These are phyloP conservation scores for Stenopsyche tienmushanensis DNA, from an alignment of 1,140 invertebrate genomes.

Conservation along the genomic window DNA sequence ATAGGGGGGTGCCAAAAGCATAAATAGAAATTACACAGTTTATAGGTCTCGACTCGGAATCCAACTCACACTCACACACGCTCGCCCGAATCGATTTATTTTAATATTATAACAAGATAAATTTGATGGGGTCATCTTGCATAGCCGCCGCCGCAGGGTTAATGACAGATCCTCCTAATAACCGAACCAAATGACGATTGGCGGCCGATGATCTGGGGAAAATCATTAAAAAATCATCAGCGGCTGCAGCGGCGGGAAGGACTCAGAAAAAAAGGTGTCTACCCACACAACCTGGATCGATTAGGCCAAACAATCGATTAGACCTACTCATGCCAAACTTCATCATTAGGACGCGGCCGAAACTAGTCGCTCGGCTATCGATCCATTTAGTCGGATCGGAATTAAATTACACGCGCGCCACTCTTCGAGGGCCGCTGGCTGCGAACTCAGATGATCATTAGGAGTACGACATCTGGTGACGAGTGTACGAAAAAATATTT, in stretches of 20 bases:
- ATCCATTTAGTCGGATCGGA: no score
- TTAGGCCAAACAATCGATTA: constrained; percentile 34
- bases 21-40: no score
- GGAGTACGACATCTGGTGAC: constrained; percentile 30
- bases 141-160: constrained; percentile 18
- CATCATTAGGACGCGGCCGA: not conserved
- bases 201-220: constrained; percentile 30
- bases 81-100: not conserved
- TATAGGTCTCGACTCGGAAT: no score
- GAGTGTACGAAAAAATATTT: constrained; percentile 25
- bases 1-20: no score
- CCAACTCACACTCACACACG: not conserved
- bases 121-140: constrained; percentile 23
- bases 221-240: constrained; percentile 37
- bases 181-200: constrained; percentile 34
- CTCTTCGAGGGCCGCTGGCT: constrained; percentile 3
- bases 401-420: no score
- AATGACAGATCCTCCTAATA: constrained; percentile 33
- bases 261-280: constrained; percentile 15
- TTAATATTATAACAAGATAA: constrained; percentile 11
- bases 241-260: not conserved
- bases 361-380: no score
- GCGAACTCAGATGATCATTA: constrained; percentile 16
- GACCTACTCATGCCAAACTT: constrained; percentile 8
- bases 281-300: constrained; percentile 24